Evolutionary conservation across 92 coral and sea anemone species (phyloP).

Genomic region (Diadumene lineata): DNA sequence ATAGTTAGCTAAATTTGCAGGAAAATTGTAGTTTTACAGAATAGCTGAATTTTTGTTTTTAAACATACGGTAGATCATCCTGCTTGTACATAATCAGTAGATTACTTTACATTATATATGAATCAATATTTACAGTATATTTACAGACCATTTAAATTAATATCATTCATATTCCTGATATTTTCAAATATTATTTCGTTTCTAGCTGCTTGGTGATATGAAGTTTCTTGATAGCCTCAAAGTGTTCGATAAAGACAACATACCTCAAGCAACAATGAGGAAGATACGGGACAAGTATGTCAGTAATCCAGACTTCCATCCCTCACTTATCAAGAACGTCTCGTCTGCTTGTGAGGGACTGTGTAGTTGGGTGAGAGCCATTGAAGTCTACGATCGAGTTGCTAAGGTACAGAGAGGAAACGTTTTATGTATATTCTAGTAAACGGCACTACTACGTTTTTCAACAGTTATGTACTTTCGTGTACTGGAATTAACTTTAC

Average conservation of each 20-base stretch:
- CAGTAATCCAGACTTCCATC: constrained; percentile 91
- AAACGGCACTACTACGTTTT: no score
- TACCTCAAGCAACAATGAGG: constrained; percentile 75
- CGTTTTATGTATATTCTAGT: no score
- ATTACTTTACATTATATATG: no score
- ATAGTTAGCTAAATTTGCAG: no score
- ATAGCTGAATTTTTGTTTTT: no score
- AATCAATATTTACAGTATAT: no score
- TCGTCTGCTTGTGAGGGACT: constrained; percentile 98
- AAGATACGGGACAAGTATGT: constrained; percentile 93
- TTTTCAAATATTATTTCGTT: no score
- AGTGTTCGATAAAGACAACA: constrained; percentile 85
- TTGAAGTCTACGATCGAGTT: constrained; percentile 96
- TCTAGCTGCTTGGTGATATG: constrained; percentile 86
- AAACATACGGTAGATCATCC: no score
- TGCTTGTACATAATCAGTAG: no score
- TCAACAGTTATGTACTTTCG: no score
- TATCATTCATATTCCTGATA: background rate
- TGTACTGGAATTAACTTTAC: no score
- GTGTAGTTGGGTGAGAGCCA: constrained; percentile 98
- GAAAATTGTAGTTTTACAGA: no score
- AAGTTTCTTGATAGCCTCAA: constrained; percentile 94
- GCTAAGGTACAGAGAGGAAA: constrained; percentile 99
- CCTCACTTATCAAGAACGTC: constrained; percentile 88
- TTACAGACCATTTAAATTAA: background rate